These are phyloP conservation scores for Pachypanchax playfairii DNA, from an alignment of 2,113 vertebrate species.

Conservation along the genomic window DNA sequence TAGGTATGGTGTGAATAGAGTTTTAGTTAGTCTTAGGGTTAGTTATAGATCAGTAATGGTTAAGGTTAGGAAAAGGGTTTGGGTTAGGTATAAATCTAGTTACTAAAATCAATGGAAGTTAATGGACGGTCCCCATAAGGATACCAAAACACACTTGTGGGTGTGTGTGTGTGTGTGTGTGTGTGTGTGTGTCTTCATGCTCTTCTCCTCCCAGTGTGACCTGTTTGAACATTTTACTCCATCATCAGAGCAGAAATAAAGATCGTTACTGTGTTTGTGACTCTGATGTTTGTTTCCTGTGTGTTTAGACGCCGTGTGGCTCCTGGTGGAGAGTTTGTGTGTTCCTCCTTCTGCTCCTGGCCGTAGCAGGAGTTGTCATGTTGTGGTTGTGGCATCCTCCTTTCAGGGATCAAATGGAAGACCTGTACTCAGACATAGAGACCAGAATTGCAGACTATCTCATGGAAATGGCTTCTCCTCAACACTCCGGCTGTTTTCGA, in stretches of 20 bases:
- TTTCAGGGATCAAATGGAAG: slow-evolving; percentile 70
- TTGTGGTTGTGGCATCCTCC: slow-evolving; percentile 73
- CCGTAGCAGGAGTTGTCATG: slow-evolving; percentile 25
- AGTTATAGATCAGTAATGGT: too few relatives aligned
- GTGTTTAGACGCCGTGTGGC: slow-evolving; percentile 42
- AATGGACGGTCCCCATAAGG: too few relatives aligned
- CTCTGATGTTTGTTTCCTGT: neutral
- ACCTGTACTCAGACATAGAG: slow-evolving; percentile 68
- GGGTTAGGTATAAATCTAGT: too few relatives aligned
- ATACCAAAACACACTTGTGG: too few relatives aligned
- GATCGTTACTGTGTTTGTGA: neutral
- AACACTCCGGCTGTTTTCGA: slow-evolving; percentile 67
- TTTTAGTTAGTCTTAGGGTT: too few relatives aligned
- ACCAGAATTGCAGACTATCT: slow-evolving; percentile 72
- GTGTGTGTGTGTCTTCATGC: slow-evolving; percentile 15
- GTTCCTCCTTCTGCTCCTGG: slow-evolving; percentile 53
- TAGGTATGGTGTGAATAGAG: too few relatives aligned
- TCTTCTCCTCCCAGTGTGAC: neutral
- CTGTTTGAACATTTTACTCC: neutral
- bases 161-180: slow-evolving; percentile 17
- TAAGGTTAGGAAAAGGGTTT: too few relatives aligned
- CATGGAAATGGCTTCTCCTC: slow-evolving; percentile 60
- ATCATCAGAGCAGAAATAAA: slow-evolving; percentile 1
- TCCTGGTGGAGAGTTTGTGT: slow-evolving; percentile 56
- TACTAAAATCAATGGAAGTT: too few relatives aligned